A percentile compares a stretch with the other conserved stretches of the same genome.
Conservation (phyloP, 2,113 vertebrate genomes). For the Pollachius pollachius region DNA sequence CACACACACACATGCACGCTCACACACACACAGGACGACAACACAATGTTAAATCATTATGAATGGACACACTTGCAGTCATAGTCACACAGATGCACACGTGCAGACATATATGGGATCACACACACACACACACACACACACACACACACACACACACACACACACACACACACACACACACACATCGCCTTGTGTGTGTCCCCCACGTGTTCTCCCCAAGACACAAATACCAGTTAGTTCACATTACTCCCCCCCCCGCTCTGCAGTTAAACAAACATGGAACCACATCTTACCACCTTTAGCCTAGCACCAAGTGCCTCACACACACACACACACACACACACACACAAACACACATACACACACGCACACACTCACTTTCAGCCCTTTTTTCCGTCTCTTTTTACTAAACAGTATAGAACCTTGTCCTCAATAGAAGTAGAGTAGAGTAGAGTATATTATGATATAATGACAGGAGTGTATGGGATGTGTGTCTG, state of each 20-base stretch:
- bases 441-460: no score
- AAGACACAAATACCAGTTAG: conserved; percentile 7
- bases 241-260: conserved; percentile 6
- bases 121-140: conserved; percentile 3
- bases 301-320: not conserved
- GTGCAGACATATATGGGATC: not conserved
- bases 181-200: not conserved
- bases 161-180: conserved; percentile 11
- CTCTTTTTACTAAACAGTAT: no score
- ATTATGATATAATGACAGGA: no score
- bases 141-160: conserved; percentile 8
- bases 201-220: conserved; percentile 6
- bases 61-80: not conserved
- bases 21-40: no score
- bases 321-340: conserved; percentile 1
- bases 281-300: not conserved
- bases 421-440: no score
- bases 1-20: not conserved
- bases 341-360: not conserved
- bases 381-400: no score
- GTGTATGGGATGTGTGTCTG: no score
- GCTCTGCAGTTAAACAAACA: conserved; percentile 33
- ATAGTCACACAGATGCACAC: not conserved
- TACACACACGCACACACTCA: no score
- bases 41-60: not conserved